These are phyloP conservation scores for Apodemus agrarius DNA, from an alignment of 2,797 vertebrate genomes.

Conservation along the genomic window DNA sequence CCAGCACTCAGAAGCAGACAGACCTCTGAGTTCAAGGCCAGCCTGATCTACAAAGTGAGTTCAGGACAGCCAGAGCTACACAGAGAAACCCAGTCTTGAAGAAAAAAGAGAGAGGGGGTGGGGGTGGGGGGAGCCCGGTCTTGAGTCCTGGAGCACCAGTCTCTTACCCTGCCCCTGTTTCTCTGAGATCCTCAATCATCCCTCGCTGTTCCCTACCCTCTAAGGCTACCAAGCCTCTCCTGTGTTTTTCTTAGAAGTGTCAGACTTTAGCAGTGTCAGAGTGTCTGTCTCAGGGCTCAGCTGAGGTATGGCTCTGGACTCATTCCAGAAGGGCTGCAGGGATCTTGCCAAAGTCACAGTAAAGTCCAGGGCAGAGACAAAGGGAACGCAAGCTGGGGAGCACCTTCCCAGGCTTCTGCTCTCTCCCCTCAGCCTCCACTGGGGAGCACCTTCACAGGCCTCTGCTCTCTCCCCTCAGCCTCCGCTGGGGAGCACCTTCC, in stretches of 20 bases:
- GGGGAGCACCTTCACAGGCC: no score
- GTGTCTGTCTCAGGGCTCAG: background rate
- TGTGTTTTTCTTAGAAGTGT: background rate
- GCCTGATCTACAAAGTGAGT: background rate
- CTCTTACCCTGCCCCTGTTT: background rate
- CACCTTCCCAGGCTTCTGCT: background rate
- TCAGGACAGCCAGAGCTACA: background rate
- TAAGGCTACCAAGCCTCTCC: background rate
- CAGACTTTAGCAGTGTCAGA: background rate
- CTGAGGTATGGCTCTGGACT: background rate
- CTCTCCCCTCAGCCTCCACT: no score
- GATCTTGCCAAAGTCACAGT: background rate
- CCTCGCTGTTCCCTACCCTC: background rate
- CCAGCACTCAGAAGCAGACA: background rate
- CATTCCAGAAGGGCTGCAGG: conserved; percentile 27
- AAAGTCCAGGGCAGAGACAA: background rate
- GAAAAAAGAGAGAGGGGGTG: no score
- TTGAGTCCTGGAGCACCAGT: background rate
- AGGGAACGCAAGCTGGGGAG: background rate
- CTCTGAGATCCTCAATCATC: background rate
- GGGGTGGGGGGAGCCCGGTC: accelerated
- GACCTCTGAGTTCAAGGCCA: background rate
- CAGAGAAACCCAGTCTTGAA: background rate
- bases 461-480: no score
- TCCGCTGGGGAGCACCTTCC: no score